Conservation (phyloP, 1,140 invertebrate genomes). For the Drosophila subobscura region DNA sequence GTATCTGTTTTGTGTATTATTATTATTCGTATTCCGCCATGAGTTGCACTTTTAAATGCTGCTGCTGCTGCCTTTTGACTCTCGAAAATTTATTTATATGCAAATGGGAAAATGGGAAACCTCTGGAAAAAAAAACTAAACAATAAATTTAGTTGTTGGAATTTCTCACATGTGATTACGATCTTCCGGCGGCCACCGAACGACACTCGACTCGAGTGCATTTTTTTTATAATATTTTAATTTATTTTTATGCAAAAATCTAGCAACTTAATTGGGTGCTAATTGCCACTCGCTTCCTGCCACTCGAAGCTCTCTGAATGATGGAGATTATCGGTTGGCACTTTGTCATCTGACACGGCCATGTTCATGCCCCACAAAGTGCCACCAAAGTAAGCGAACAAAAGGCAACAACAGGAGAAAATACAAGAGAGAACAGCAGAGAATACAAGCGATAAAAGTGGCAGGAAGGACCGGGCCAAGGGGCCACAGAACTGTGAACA, state of each 20-base stretch:
- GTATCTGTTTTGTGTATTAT: constrained; percentile 26
- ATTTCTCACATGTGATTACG: constrained; percentile 71
- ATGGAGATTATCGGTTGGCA: constrained; percentile 66
- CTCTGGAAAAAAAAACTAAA: constrained; percentile 45
- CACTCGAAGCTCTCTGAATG: constrained; percentile 23
- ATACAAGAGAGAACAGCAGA: neutral
- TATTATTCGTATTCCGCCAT: constrained; percentile 49
- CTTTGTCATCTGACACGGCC: constrained; percentile 75
- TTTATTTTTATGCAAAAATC: constrained; percentile 61
- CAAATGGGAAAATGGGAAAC: constrained; percentile 63
- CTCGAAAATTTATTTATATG: constrained; percentile 76
- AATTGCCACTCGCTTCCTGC: constrained; percentile 59
- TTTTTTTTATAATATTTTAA: constrained; percentile 56
- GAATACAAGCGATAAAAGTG: constrained; percentile 22
- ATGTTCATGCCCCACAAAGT: too few relatives aligned
- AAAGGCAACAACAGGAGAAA: neutral
- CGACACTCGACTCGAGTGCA: constrained; percentile 21
- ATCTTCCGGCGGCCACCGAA: constrained; percentile 32
- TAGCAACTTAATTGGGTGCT: constrained; percentile 65
- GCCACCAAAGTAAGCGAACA: constrained; percentile 27
- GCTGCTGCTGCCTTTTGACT: constrained; percentile 53
- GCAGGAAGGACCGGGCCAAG: neutral
- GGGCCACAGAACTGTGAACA: constrained; percentile 58
- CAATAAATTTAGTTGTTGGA: constrained; percentile 65
- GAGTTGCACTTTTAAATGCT: constrained; percentile 76